Evolutionary conservation across 2,797 vertebrate genomes (phyloP), one percentile per base, ranked within the genome.

Genomic region (Diplodus sargus): DNA sequence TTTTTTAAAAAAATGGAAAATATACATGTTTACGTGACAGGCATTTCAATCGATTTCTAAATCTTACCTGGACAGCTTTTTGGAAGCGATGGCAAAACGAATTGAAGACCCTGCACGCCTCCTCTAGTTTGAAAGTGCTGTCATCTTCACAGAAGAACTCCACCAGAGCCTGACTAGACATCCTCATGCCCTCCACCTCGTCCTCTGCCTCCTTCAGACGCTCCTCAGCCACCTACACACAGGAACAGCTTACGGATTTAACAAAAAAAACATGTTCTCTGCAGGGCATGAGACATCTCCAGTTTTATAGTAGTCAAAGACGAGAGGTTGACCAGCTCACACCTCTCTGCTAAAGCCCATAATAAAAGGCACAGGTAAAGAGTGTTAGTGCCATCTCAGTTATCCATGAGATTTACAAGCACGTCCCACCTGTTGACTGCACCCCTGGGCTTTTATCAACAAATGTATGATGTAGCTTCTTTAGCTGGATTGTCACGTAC

Each of bases 101-200:
- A 70, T 94, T 88, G 81, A 96, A 95, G 86, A 96, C 93, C 57
- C 74, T 89, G 75, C 95, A 96, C 30, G 95, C 94, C 70, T 96
- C 96, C 79, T 96, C 95, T 17, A 96, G 86, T 87, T 95, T 95
- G 72, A 96, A 96, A 14, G 92, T 92, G 76, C 85, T 92, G 71
- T 95, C 95, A 23, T 96, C 96, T 83, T 96, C 96, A 91, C 95
- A 96, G 89, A 96, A 95, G 82, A 96, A 96, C 79, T 96, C 95
- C 81, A 95, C 88, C 76, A 96, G 87, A 71, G 94, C 93, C 88
- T 94, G 93, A 81, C 95, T 95, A 22, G 94, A 93, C 91, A 93
- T 94, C 74, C 84, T 92, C 92, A 96, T 91, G 47, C 92, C 93
- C 48, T 96, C 94, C 49, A 96, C 88, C 69, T 96, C 94, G 30